Conservation (phyloP, 2,888 invertebrate species). For the Petrophora chlorosata region DNA sequence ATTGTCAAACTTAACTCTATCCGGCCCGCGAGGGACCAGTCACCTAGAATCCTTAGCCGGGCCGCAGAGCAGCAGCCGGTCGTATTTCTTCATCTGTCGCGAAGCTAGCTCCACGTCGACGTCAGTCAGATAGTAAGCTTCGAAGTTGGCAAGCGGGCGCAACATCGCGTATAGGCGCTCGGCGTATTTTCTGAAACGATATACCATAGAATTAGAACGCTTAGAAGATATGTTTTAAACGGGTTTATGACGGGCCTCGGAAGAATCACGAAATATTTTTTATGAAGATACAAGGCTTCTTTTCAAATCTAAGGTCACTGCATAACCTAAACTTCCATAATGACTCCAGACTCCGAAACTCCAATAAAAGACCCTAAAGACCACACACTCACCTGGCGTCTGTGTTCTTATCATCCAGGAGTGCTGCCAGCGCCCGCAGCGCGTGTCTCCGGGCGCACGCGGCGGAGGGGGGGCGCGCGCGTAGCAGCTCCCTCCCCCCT, state of each 20-base stretch:
- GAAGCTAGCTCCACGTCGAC: slow-evolving; percentile 68
- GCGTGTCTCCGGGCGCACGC: slow-evolving; percentile 76
- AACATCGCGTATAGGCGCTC: slow-evolving; percentile 82
- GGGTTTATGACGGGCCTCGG: too few relatives aligned
- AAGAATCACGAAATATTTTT: too few relatives aligned
- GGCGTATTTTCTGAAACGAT: slow-evolving; percentile 80
- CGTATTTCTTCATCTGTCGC: slow-evolving; percentile 74
- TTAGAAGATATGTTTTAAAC: too few relatives aligned
- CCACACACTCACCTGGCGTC: slow-evolving; percentile 69
- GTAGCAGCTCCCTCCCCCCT: slow-evolving; percentile 84
- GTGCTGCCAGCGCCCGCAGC: slow-evolving; percentile 71
- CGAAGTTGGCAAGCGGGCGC: slow-evolving; percentile 78
- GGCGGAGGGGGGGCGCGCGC: slow-evolving; percentile 69
- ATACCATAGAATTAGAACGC: not conserved
- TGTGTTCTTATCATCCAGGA: slow-evolving; percentile 79
- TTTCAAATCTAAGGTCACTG: too few relatives aligned
- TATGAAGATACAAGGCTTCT: too few relatives aligned
- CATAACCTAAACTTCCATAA: too few relatives aligned
- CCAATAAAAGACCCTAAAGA: not conserved
- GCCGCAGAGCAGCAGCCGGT: slow-evolving; percentile 49
- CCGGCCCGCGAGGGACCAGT: slow-evolving; percentile 24
- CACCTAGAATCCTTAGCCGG: slow-evolving; percentile 48
- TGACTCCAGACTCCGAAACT: too few relatives aligned
- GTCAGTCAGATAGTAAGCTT: slow-evolving; percentile 76
- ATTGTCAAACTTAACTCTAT: too few relatives aligned